Evolutionary conservation across 2,113 vertebrate genomes (phyloP), one percentile per base, ranked within the genome.

Genomic region (Heterotis niloticus): DNA sequence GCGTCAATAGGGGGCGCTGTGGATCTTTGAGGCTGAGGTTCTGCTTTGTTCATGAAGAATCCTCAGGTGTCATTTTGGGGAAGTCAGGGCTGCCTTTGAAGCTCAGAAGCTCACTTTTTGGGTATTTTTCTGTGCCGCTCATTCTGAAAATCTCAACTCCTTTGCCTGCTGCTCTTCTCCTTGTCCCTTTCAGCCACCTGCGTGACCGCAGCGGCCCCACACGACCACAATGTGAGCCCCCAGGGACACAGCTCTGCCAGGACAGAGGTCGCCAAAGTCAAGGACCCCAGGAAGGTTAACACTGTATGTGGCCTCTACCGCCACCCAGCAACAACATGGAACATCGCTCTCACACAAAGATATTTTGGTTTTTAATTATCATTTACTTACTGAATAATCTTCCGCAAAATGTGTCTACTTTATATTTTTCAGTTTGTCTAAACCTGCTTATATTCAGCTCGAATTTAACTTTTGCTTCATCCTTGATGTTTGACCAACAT

Each of bases 1-100:
- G 1, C 12, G 5, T 29, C 79, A 60, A 74, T 77, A 81, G 79
- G 75, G 65, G 79, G 74, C 44, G 66, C 54, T 77, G 56, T 62
- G 54, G 24, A 16, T 67, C 56, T 62, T n/a, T 65, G 44, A 10
- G 54, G 34, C 34, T 44, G 5, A 2, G 5, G 14, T 59, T 68
- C 20, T 56, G 24, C 9, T 73, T 73, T 51, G 23, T 11, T 34
- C 71, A 16, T 23, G n/a, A 73, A 20, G n/a, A 73, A 23, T 73
- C 16, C 26, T 16, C 10, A 20, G 16, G 64, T 10, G 23, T 13
- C 71, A 13, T 59, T 23, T 17, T 65, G 64, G n/a, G n/a, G 23
- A 54, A 52, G 51, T 16, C 20, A 23, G 44, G 44, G 34, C 44
- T 44, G 18, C 18, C 17, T 70, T 20, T 20, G 16, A n/a, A n/a